Conservation (phyloP, 2,113 vertebrate genomes). For the Physeter macrocephalus region DNA sequence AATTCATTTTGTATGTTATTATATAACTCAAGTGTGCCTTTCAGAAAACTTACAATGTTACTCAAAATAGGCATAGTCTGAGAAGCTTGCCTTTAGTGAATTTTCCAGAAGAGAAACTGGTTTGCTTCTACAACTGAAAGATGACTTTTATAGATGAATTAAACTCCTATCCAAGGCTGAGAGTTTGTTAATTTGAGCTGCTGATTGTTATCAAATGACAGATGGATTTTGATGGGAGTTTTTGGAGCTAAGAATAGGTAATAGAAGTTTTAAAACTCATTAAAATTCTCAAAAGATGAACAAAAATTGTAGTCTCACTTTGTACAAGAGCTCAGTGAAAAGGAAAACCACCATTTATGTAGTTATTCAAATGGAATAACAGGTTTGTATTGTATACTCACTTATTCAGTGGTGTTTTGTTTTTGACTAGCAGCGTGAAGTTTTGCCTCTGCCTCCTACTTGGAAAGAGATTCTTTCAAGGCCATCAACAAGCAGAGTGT, state of each 20-base stretch:
- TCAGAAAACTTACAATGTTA: neutral
- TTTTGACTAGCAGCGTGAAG: neutral
- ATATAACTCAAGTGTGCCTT: neutral
- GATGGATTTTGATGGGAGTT: neutral
- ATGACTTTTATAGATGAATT: constrained; percentile 27
- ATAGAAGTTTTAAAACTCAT: neutral
- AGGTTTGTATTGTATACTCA: neutral
- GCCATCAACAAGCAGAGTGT: neutral
- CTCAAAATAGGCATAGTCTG: constrained; percentile 26
- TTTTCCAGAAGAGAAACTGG: constrained; percentile 30
- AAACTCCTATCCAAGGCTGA: neutral
- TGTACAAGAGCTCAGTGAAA: neutral
- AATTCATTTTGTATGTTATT: neutral
- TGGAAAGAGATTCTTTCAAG: neutral
- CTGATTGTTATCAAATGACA: neutral
- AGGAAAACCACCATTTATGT: neutral
- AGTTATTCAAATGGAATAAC: neutral
- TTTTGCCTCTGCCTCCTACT: neutral
- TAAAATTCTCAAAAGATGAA: neutral
- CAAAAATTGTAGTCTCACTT: neutral
- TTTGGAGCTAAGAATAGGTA: constrained; percentile 7
- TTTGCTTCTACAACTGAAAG: constrained; percentile 1
- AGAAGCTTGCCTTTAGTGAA: neutral
- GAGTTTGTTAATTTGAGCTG: constrained; percentile 20
- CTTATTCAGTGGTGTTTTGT: neutral